phyloP scores from a whole-genome alignment of 2,888 invertebrate species.

The Caenorhabditis doughertyi region DNA sequence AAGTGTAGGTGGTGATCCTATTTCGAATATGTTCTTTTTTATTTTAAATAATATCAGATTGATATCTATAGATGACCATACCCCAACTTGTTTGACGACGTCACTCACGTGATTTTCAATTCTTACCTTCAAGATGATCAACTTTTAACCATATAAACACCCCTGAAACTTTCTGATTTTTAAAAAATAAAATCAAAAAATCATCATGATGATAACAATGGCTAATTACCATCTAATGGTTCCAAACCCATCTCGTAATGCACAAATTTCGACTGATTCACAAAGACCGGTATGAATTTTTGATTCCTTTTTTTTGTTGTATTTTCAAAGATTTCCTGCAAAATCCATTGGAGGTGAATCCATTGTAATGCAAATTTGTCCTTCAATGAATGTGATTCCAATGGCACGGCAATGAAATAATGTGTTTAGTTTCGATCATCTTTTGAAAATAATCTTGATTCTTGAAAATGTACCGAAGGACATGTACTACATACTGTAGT shows the following conservation, averaged over 20 bases:
- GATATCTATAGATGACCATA: slow-evolving; percentile 9
- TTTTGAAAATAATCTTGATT: slow-evolving; percentile 7
- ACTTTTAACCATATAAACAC: slow-evolving; percentile 32
- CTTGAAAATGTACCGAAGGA: slow-evolving; percentile 7
- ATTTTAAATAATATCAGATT: slow-evolving; percentile 1
- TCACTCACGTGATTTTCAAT: slow-evolving; percentile 45
- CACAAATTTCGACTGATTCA: slow-evolving; percentile 12
- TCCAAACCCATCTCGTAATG: slow-evolving; percentile 34
- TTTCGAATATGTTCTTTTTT: background rate
- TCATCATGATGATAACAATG: slow-evolving; percentile 53
- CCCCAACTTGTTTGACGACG: slow-evolving; percentile 31
- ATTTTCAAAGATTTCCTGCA: too few relatives aligned
- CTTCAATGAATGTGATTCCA: too few relatives aligned
- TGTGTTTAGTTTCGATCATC: background rate
- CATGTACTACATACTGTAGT: background rate
- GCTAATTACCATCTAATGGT: slow-evolving; percentile 57
- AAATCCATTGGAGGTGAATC: too few relatives aligned
- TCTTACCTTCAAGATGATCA: slow-evolving; percentile 20
- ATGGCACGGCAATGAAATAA: background rate
- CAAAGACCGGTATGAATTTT: slow-evolving; percentile 37
- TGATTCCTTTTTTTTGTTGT: background rate
- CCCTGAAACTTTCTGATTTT: slow-evolving; percentile 10
- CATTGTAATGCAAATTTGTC: slow-evolving; percentile 12
- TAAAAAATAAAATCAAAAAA: slow-evolving; percentile 14
- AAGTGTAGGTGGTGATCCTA: background rate